Conservation (phyloP, 2,888 invertebrate genomes). For the Strigamia transsilvanica region DNA sequence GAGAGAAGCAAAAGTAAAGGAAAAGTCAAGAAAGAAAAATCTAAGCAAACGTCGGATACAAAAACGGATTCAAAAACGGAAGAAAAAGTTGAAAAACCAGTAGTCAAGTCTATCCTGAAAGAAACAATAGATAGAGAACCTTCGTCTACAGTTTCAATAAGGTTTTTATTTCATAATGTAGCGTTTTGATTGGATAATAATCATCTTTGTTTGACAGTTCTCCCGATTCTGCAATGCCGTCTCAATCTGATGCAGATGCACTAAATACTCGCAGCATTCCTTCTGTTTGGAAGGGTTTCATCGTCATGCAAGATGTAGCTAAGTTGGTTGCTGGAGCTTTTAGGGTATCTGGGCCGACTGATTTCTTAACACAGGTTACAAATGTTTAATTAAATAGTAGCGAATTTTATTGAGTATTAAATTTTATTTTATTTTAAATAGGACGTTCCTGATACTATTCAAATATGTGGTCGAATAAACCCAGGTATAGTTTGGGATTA, state of each 20-base stretch:
- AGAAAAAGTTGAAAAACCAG: constrained; percentile 55
- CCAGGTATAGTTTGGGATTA: constrained; percentile 93
- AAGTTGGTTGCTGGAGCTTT: constrained; percentile 84
- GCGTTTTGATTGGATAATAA: not conserved
- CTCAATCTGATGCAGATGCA: constrained; percentile 57
- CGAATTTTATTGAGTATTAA: not conserved
- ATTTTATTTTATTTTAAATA: constrained; percentile 59
- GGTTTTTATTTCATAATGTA: constrained; percentile 59
- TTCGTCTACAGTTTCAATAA: constrained; percentile 78
- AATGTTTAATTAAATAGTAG: not conserved
- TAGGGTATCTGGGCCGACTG: constrained; percentile 68
- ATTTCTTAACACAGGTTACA: constrained; percentile 54
- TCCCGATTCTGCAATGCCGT: constrained; percentile 62
- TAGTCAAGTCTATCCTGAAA: constrained; percentile 23
- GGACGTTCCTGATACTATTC: constrained; percentile 77
- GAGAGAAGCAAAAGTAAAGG: constrained; percentile 57
- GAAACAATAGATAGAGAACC: constrained; percentile 74
- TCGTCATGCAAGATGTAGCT: constrained; percentile 90
- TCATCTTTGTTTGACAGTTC: constrained; percentile 59
- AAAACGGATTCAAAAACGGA: constrained; percentile 56
- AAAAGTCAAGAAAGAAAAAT: constrained; percentile 51
- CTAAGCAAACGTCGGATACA: not conserved
- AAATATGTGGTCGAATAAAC: constrained; percentile 88
- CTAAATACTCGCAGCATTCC: constrained; percentile 60
- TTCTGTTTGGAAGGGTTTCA: constrained; percentile 81